Evolutionary conservation across 2,888 invertebrate genomes (phyloP), one percentile per base, ranked within the genome.

Genomic region (Hirudinaria manillensis): DNA sequence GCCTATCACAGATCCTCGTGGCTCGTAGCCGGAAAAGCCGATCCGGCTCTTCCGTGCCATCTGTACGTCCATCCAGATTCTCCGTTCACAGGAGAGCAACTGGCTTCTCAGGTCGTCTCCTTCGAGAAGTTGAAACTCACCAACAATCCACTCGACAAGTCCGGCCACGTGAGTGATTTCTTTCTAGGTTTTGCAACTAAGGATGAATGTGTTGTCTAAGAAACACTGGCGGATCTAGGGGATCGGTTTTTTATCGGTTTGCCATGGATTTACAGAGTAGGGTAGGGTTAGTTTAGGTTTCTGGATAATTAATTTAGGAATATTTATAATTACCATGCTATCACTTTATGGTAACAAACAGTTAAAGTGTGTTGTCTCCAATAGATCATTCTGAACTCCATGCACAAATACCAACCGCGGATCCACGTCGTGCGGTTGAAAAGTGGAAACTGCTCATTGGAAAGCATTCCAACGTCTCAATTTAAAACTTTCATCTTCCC

Each of bases 321-420:
- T n/a, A n/a, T n/a, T n/a, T n/a, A n/a, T n/a, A n/a, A n/a, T n/a
- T n/a, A n/a, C n/a, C n/a, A 16, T 53, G 55, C 21, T 53, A 16
- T 53, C 21, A n/a, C n/a, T n/a, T n/a, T n/a, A n/a, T n/a, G n/a
- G n/a, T n/a, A n/a, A n/a, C n/a, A n/a, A n/a, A n/a, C n/a, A n/a
- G n/a, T n/a, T n/a, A 61, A 61, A 24, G 7, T n/a, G 2, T 61
- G 10, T 16, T 61, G 3, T 32, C 4, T 65, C 24, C n/a, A 38
- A 32, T 90, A 99, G 98, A 91, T 99, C 85, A 95, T 99, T 81
- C 88, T 99, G 79, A 99, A 99, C 86, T 98, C 98, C 66, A 99
- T 99, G 99, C 98, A 99, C 89, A 92, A 95, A 83, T 99, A 99
- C 87, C 98, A 99, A 86, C 99, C 99, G 1, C 89, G 98, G 80